Conservation (phyloP, 2,888 invertebrate genomes). For the Cheilosia vernalis region DNA sequence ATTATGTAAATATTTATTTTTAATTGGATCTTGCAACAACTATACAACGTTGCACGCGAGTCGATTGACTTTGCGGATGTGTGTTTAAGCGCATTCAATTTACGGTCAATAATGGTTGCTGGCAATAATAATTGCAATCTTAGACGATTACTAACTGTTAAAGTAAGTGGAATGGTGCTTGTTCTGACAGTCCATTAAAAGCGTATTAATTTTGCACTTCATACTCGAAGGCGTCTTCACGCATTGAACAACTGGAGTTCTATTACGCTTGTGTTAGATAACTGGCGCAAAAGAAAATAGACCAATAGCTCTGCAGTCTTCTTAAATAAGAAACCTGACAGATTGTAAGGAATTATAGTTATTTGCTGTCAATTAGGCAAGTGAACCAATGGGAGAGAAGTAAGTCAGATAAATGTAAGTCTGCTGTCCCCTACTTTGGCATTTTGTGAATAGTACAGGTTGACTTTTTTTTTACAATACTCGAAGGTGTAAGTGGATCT, state of each 20-base stretch:
- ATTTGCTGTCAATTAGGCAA: not conserved
- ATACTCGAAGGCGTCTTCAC: slow-evolving; percentile 4
- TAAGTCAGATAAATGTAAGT: no score
- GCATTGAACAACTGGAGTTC: not conserved
- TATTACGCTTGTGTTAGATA: not conserved
- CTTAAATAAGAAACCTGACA: not conserved
- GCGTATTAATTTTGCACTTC: not conserved
- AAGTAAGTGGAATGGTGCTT: not conserved
- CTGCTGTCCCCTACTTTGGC: no score
- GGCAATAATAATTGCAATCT: not conserved
- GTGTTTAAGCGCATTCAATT: slow-evolving; percentile 15
- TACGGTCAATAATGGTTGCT: slow-evolving; percentile 36
- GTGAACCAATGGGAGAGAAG: not conserved
- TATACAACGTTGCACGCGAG: not conserved
- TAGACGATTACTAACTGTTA: slow-evolving; percentile 10
- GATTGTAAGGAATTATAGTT: not conserved
- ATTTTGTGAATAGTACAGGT: no score
- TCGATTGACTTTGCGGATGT: slow-evolving; percentile 10
- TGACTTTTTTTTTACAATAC: no score
- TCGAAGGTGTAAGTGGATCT: no score
- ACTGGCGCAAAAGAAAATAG: not conserved
- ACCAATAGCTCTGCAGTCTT: not conserved
- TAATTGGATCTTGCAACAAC: slow-evolving; percentile 28
- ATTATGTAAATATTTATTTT: slow-evolving; percentile 32
- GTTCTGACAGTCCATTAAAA: slow-evolving; percentile 7